Evolutionary conservation across 2,113 vertebrate genomes (phyloP).

Genomic region (Protobothrops flavoviridis): DNA sequence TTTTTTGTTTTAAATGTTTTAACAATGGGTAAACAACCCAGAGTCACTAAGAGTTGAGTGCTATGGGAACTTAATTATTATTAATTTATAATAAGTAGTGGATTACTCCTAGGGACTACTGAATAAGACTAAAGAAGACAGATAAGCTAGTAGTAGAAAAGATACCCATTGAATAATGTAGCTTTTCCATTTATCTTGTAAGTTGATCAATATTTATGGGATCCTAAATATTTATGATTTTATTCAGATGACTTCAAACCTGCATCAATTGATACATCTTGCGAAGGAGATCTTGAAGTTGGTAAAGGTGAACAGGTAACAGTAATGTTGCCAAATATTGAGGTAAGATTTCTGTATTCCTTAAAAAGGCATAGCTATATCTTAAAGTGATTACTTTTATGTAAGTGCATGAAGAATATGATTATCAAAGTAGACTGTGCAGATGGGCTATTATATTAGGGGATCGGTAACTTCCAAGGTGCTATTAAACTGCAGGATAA

Average conservation of each 20-base stretch:
- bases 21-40: background rate
- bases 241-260: constrained; percentile 97
- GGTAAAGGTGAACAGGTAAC: constrained; percentile 98
- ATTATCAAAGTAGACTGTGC: background rate
- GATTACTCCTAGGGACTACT: background rate
- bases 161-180: background rate
- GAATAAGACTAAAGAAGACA: background rate
- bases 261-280: constrained; percentile 93
- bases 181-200: background rate
- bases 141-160: background rate
- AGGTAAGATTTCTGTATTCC: constrained; percentile 72
- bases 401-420: background rate
- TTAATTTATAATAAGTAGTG: background rate
- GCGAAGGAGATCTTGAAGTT: constrained; percentile 94
- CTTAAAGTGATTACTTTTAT: background rate
- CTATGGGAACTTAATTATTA: background rate
- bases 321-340: constrained; percentile 94
- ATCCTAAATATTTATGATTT: constrained; percentile 44
- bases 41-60: background rate
- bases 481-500: background rate
- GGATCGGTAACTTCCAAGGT: background rate
- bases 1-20: background rate
- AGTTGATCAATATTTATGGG: background rate
- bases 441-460: background rate
- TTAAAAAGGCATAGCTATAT: background rate